Evolutionary conservation across 2,888 invertebrate genomes (phyloP), one percentile per base, ranked within the genome.

Genomic region (Ptychoptera contaminata): DNA sequence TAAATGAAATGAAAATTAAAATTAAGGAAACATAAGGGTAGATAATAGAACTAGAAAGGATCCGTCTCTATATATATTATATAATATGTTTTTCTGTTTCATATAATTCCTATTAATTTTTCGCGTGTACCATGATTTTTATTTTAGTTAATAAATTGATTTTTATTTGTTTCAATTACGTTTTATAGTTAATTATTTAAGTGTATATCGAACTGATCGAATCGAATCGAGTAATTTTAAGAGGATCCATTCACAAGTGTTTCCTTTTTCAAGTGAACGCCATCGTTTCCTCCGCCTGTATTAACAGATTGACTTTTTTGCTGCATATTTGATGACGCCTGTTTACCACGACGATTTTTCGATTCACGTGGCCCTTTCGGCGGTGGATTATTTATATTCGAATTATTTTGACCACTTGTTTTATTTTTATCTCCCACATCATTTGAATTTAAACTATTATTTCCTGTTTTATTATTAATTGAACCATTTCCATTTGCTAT

Each of bases 201-300:
- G 23, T 23, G 23, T 23, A 23, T 23, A 7, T 23, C 23, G 23
- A 3, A 23, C 7, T 23, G 23, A 23, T 23, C 23, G 7, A 23
- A 5, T 23, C 23, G 23, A 23, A 5, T 23, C n/a, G n/a, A n/a
- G n/a, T 5, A 23, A 5, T 23, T 55, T 60, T 63, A 63, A 58
- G 65, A 64, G 52, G 63, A 63, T 52, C 64, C 64, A 55, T 64
- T 64, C 47, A 65, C 63, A 52, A 64, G 55, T 45, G 61, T 54
- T 50, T 64, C 63, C 51, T 62, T 62, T 54, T 65, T 62, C 40
- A 56, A 53, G 5, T 15, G 14, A 30, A 30, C 30, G 29, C 14
- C 30, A 40, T 12, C 29, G 39, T 5, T 23, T 5, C 23, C 23
- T 23, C 23, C 23, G 23, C 4, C 3, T 23, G 23, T 14, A 16